Evolutionary conservation across 1,140 invertebrate species (phyloP).

Genomic region (Rhynchophorus ferrugineus): DNA sequence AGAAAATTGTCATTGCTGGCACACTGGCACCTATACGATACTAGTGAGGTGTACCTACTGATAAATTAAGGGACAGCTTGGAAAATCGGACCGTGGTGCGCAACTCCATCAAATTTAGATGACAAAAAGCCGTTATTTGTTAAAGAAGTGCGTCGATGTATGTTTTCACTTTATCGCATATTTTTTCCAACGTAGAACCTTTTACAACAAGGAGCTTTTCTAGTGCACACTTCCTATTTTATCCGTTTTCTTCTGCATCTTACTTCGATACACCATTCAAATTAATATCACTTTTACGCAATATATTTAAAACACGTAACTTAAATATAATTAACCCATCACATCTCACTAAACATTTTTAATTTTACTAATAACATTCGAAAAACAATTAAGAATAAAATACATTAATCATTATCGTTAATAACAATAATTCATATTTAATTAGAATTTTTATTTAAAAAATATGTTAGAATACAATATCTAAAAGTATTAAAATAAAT

Average conservation of each 20-base stretch:
- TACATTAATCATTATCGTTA: too few relatives aligned
- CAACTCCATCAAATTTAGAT: slow-evolving; percentile 42
- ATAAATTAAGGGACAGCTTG: slow-evolving; percentile 40
- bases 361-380: too few relatives aligned
- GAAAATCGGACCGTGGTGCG: slow-evolving; percentile 36
- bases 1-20: slow-evolving; percentile 40
- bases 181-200: slow-evolving; percentile 14
- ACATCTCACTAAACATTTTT: too few relatives aligned
- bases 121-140: slow-evolving; percentile 42
- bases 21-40: slow-evolving; percentile 41
- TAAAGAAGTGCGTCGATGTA: slow-evolving; percentile 33
- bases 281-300: too few relatives aligned
- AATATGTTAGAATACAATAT: too few relatives aligned
- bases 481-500: too few relatives aligned
- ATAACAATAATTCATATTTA: too few relatives aligned
- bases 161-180: slow-evolving; percentile 21
- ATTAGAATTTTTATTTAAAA: too few relatives aligned
- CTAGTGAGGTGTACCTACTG: slow-evolving; percentile 42
- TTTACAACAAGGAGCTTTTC: slow-evolving; percentile 6
- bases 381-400: too few relatives aligned
- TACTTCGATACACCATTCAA: neutral
- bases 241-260: slow-evolving; percentile 2
- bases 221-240: slow-evolving; percentile 4
- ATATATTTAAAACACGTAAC: too few relatives aligned
- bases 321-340: too few relatives aligned